These are phyloP conservation scores for Orthonevra nobilis DNA, from an alignment of 2,888 invertebrate genomes.

Conservation along the genomic window DNA sequence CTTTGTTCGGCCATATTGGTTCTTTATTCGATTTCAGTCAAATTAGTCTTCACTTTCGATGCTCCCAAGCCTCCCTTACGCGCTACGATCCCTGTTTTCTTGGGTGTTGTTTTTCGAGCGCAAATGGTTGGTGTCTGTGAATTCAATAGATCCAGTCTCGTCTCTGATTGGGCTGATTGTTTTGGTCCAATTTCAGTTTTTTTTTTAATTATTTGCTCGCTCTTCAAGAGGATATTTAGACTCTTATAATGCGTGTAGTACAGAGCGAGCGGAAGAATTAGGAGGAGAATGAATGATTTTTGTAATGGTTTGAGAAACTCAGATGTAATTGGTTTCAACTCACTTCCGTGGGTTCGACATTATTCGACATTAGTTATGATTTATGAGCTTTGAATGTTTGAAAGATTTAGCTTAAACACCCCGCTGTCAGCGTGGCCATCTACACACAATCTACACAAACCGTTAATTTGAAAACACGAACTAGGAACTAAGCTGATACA, in stretches of 20 bases:
- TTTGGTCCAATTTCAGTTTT: conserved; percentile 72
- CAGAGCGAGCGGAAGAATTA: too few relatives aligned
- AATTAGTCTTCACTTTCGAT: conserved; percentile 95
- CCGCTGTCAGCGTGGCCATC: too few relatives aligned
- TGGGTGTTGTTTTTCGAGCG: conserved; percentile 85
- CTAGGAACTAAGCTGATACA: too few relatives aligned
- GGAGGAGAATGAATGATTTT: too few relatives aligned
- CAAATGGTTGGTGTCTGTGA: conserved; percentile 87
- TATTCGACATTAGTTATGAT: too few relatives aligned
- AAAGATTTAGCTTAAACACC: too few relatives aligned
- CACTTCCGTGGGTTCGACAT: too few relatives aligned
- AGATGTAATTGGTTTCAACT: too few relatives aligned
- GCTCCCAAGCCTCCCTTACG: conserved; percentile 96
- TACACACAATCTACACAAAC: too few relatives aligned
- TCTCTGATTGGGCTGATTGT: conserved; percentile 70
- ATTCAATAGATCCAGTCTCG: conserved; percentile 79
- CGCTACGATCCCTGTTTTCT: conserved; percentile 87
- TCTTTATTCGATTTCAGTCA: conserved; percentile 95
- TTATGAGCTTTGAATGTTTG: too few relatives aligned
- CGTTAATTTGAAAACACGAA: too few relatives aligned
- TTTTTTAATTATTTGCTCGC: conserved; percentile 10
- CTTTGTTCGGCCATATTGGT: conserved; percentile 92
- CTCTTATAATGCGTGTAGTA: conserved; percentile 82
- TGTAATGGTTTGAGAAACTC: too few relatives aligned
- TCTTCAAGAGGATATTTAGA: conserved; percentile 30